Base-by-base conservation (phyloP, 2,888 invertebrate genomes). In the Palloptera scutellata region DNA sequence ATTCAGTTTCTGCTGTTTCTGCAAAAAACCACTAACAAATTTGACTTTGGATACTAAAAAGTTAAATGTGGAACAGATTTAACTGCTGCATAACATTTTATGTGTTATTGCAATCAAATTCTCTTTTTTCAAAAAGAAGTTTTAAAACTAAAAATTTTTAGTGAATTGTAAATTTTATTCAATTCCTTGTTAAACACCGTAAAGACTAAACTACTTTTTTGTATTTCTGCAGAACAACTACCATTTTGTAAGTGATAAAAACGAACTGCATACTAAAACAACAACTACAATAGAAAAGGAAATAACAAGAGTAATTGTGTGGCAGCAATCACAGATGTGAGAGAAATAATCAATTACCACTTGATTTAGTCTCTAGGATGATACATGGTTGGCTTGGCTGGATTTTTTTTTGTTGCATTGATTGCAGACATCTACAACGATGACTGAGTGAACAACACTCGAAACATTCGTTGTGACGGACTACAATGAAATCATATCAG, bases 181-280 rank as follows among this genome's bases (percentile, higher is more conserved):
- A 52, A 53, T 61, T 61, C 41, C n/a, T 12, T 20, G 42, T 17
- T 12, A 41, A 61, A 61, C 42, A 61, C 53, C 19, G 41, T 51
- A 63, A 67, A 52, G 58, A 57, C 52, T 41, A 30, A 64, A 60
- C 60, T 12, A 64, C 67, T 54, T 48, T 61, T 43, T 17, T 55
- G 13, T 17, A 15, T 60, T 6, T 15, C 40, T 13, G 17, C 19
- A 45, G 43, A 12, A 60, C 12, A 60, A 15, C 1, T 20, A 60
- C 1, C 42, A 41, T 40, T 42, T 42, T 58, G 40, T n/a, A 19
- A 20, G 43, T 12, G 30, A 60, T 20, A 12, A 9, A 13, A 59
- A 13, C 20, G n/a, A n/a, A n/a, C 9, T 20, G 15, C 11, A 45
- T 20, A 48, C 45, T 6, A 62, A n/a, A 51, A 54, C 54, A 13